Base-by-base conservation (phyloP, 2,888 invertebrate genomes). In the Rhogogaster chlorosoma region DNA sequence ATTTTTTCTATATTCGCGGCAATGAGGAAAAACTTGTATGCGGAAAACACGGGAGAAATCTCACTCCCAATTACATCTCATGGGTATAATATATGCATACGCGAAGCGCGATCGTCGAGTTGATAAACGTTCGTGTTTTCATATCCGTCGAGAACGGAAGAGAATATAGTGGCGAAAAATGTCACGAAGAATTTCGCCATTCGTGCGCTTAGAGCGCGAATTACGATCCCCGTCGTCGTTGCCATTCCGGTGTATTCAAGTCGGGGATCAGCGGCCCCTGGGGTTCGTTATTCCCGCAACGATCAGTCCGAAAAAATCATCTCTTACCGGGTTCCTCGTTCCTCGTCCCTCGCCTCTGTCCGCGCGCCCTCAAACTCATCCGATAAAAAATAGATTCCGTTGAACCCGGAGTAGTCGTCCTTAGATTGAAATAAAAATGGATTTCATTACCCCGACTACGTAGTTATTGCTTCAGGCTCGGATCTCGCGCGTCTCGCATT, bases 361-460 rank as follows among this genome's bases (percentile, higher is more conserved):
- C 49, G 36, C 82, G 86, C 85, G 80, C 84, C 84, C 77, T 49
- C 15, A 45, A 53, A 86, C 86, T 87, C 85, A 86, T 87, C 80
- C 53, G 42, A 71, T 61, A 88, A 91, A 92, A 91, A 92, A 91
- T 92, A 88, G 88, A 90, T 91, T 92, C 91, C 92, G 91, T 92
- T 91, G 92, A 92, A 92, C 93, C 91, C 91, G 87, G 91, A 94
- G 94, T 93, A 94, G 94, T 94, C 93, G 94, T 94, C 94, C 94
- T 94, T 94, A 94, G 93, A 94, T 94, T 93, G 93, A 93, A 92
- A 94, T 94, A 94, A 94, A 94, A 94, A 94, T 94, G 92, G 9
- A 93, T 94, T 94, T 93, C 94, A 93, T 94, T 94, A 94, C 94
- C 91, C 93, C 87, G 88, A 87, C 18, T n/a, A 86, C 87, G 88